Conservation (phyloP, 2,888 invertebrate genomes). For the Ophion ventricosus region DNA sequence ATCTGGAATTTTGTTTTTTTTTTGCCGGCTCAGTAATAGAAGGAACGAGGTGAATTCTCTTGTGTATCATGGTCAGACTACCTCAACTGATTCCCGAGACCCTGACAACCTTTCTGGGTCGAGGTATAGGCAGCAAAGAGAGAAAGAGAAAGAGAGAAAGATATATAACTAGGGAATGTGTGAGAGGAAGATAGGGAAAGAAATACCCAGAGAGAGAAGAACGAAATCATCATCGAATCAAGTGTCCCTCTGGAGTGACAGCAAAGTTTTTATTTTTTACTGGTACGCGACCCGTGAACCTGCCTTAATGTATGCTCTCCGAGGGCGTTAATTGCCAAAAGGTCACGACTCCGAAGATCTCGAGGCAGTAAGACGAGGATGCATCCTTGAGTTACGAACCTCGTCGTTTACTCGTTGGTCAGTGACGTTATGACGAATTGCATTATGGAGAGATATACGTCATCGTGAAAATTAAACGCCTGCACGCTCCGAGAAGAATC, state of each 20-base stretch:
- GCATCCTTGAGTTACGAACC: constrained; percentile 45
- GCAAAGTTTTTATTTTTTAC: constrained; percentile 8
- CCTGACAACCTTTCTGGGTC: background rate
- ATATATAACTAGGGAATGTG: background rate
- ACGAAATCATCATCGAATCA: constrained; percentile 31
- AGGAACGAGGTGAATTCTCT: constrained; percentile 7
- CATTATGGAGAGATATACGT: constrained; percentile 53
- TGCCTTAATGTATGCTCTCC: constrained; percentile 61
- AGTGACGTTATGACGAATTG: constrained; percentile 62
- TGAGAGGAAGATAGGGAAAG: background rate
- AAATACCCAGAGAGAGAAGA: too few relatives aligned
- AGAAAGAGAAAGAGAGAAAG: background rate
- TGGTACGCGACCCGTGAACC: constrained; percentile 50
- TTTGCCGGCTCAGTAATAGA: background rate
- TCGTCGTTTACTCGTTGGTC: constrained; percentile 55
- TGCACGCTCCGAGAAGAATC: constrained; percentile 15
- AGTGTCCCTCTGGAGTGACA: constrained; percentile 34
- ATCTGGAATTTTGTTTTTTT: background rate
- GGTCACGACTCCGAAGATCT: constrained; percentile 56
- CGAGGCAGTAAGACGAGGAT: constrained; percentile 1
- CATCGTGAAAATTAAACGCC: constrained; percentile 57
- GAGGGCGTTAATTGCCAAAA: constrained; percentile 65
- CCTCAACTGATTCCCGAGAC: constrained; percentile 24
- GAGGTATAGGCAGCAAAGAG: too few relatives aligned
- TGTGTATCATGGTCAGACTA: constrained; percentile 26